These are phyloP conservation scores for Daboia siamensis DNA, from an alignment of 2,113 vertebrate species.

Conservation along the genomic window DNA sequence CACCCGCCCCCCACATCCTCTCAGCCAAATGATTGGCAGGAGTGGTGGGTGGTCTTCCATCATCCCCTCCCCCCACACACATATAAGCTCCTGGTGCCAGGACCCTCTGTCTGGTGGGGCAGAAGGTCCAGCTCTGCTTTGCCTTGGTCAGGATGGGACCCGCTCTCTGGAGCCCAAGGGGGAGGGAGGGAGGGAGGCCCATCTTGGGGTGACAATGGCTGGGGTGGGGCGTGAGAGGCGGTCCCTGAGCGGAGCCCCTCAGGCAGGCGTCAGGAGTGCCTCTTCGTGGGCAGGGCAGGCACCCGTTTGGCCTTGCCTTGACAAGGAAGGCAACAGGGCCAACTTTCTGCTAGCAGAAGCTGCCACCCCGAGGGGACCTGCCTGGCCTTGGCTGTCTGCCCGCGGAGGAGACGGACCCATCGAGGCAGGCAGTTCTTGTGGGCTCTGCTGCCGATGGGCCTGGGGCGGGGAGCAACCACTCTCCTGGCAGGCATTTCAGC, in stretches of 20 bases:
- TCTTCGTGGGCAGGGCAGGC: not conserved
- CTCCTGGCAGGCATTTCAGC: not conserved
- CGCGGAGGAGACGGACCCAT: not conserved
- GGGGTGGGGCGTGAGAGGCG: not conserved
- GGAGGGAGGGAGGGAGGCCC: not conserved
- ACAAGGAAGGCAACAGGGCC: not conserved
- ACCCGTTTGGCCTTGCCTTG: not conserved
- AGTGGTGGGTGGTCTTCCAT: not conserved
- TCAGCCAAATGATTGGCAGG: not conserved
- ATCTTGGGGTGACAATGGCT: not conserved
- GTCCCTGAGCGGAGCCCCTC: not conserved
- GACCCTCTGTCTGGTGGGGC: not conserved
- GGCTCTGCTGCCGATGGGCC: not conserved
- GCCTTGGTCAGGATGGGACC: not conserved
- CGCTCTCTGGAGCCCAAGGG: not conserved
- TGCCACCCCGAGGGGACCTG: not conserved
- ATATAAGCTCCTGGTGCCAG: not conserved
- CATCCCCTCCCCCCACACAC: not conserved
- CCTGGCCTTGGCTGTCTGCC: not conserved
- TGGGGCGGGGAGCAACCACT: too few relatives aligned
- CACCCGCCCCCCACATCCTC: not conserved
- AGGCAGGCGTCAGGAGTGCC: not conserved
- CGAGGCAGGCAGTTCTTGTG: not conserved
- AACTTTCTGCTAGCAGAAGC: not conserved
- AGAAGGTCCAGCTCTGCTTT: not conserved